phyloP scores from a whole-genome alignment of 2,113 vertebrate species.

The Ardeotis arabs region DNA sequence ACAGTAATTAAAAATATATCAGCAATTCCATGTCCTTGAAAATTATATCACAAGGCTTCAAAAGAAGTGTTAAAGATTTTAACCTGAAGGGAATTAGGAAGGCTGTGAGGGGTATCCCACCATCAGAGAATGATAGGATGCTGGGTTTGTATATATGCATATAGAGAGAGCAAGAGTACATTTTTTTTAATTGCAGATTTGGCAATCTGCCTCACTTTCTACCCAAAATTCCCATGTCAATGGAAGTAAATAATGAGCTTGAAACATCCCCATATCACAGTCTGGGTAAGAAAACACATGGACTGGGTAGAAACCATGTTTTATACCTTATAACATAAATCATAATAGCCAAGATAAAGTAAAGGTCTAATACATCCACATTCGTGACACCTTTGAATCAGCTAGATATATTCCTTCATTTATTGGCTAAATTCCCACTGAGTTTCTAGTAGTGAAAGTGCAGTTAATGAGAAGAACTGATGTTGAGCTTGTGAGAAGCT shows the following conservation, averaged over 20 bases:
- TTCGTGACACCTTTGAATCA: not conserved
- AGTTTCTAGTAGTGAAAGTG: not conserved
- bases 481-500: not conserved
- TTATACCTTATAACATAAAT: not conserved
- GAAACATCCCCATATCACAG: not conserved
- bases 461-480: not conserved
- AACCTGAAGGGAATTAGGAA: not conserved
- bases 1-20: constrained; percentile 17
- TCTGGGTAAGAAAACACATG: not conserved
- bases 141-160: not conserved
- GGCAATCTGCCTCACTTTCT: not conserved
- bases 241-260: not conserved
- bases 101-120: not conserved
- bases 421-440: not conserved
- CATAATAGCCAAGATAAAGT: not conserved
- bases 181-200: not conserved
- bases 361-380: not conserved
- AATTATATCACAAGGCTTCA: not conserved
- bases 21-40: not conserved
- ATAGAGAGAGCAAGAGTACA: fast-evolving
- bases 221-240: not conserved
- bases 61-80: not conserved
- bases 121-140: not conserved
- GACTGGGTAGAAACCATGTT: not conserved
- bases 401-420: not conserved